Evolutionary conservation across 2,113 vertebrate species (phyloP), one percentile per base, ranked within the genome.

Genomic region (Oreochromis niloticus): DNA sequence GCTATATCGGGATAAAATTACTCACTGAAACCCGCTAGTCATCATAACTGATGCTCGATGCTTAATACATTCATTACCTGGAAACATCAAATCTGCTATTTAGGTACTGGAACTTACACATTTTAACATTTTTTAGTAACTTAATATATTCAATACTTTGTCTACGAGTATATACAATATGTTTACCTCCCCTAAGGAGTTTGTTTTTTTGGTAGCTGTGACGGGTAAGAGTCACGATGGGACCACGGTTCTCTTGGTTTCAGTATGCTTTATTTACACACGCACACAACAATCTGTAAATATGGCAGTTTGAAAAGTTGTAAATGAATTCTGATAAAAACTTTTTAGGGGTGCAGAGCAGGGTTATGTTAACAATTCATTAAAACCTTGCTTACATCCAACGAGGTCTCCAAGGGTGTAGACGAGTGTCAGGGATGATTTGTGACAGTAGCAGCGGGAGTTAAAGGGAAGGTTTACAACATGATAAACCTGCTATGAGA

Each of bases 341-440:
- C 36, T 2, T 71, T 71, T 71, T 43, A 68, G 63, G 34, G 0
- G 36, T 71, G 36, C 66, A 43, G 34, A 71, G 7, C 12, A 1
- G 7, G 12, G 36, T 71, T n/a, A 71, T 24, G 63, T 71, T 71
- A 71, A 43, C n/a, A 6, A 71, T 71, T 41, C 63, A 22, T 39
- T 68, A 22, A 68, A 68, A 68, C 41, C 34, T 22, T 8, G 63
- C 63, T 41, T 68, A 97, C 96, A 0, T 71, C 39, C 63, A 41
- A 19, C 4, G 6, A 68, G 63, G 63, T 68, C 34, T 66, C 34
- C 1, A 66, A 66, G 34, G 61, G 17, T 63, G 9, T 36, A 63
- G 32, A 63, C 32, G 34, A 63, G 32, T n/a, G 32, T 63, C 59
- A 36, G 59, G 59, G 59, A 63, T 36, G 9, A 63, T 36, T 66